A percentile compares a stretch with the other conserved stretches of the same genome.
phyloP scores from a whole-genome alignment of 2,888 invertebrate species.

The Ormyrus pomaceus region DNA sequence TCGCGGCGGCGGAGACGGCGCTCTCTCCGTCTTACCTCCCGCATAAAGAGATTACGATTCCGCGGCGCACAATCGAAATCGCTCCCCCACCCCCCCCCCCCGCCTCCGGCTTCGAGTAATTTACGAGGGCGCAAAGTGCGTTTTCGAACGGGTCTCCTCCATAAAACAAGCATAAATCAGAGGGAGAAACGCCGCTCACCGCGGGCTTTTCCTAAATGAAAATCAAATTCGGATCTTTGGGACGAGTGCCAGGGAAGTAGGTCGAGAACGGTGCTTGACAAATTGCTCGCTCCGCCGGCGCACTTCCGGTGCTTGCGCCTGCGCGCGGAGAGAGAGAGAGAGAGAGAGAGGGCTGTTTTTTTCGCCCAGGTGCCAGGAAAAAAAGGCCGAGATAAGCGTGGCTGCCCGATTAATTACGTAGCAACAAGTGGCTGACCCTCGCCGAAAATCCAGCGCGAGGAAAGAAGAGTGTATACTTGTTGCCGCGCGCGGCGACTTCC shows the following conservation, averaged over 20 bases:
- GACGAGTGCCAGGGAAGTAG: slow-evolving; percentile 55
- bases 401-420: slow-evolving; percentile 21
- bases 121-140: slow-evolving; percentile 33
- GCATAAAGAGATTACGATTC: slow-evolving; percentile 28
- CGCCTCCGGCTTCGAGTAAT: slow-evolving; percentile 13
- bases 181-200: slow-evolving; percentile 20
- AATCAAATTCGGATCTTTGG: slow-evolving; percentile 53
- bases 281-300: slow-evolving; percentile 52
- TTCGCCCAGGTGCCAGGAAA: slow-evolving; percentile 5
- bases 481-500: no score
- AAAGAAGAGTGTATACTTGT: no score
- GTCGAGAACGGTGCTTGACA: slow-evolving; percentile 51
- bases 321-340: background rate
- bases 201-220: slow-evolving; percentile 43
- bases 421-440: slow-evolving; percentile 21
- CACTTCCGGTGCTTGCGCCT: slow-evolving; percentile 35
- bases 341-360: background rate
- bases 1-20: background rate
- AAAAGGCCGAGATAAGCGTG: background rate
- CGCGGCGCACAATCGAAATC: slow-evolving; percentile 26
- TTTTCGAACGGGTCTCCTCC: slow-evolving; percentile 3
- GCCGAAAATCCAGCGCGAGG: no score
- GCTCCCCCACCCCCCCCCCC: background rate
- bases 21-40: background rate
- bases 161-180: slow-evolving; percentile 48